Conservation (phyloP, 2,888 invertebrate species). For the Limnephilus rhombicus region DNA sequence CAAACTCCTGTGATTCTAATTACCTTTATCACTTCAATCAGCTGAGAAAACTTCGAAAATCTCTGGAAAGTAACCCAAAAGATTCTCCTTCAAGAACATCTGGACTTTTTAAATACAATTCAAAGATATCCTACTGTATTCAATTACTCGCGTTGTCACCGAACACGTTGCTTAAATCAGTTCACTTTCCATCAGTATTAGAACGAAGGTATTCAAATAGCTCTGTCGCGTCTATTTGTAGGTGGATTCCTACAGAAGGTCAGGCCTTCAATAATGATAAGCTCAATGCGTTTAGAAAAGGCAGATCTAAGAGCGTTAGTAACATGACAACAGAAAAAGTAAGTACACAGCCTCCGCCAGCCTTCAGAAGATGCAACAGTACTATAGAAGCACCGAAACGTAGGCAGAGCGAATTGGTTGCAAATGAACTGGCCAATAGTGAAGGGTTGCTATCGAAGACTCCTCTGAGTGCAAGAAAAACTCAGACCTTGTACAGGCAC, state of each 20-base stretch:
- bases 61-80: constrained; percentile 51
- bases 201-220: constrained; percentile 60
- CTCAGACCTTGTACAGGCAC: constrained; percentile 83
- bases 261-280: constrained; percentile 70
- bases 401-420: constrained; percentile 63
- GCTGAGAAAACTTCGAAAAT: constrained; percentile 60
- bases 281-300: constrained; percentile 72
- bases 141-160: constrained; percentile 64
- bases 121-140: constrained; percentile 65
- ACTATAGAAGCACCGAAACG: constrained; percentile 63
- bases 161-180: constrained; percentile 61
- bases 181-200: constrained; percentile 61
- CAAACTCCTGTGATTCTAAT: constrained; percentile 65
- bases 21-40: constrained; percentile 64
- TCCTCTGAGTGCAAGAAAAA: constrained; percentile 78
- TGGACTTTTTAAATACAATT: constrained; percentile 63
- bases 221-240: constrained; percentile 58
- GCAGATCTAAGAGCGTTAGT: constrained; percentile 76
- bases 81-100: constrained; percentile 47
- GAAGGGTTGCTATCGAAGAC: constrained; percentile 60
- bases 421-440: constrained; percentile 56
- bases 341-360: constrained; percentile 51
- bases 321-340: constrained; percentile 61
- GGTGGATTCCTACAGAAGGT: constrained; percentile 56
- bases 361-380: constrained; percentile 65